phyloP scores from a whole-genome alignment of 2,113 vertebrate genomes.

The Eleginops maclovinus region DNA sequence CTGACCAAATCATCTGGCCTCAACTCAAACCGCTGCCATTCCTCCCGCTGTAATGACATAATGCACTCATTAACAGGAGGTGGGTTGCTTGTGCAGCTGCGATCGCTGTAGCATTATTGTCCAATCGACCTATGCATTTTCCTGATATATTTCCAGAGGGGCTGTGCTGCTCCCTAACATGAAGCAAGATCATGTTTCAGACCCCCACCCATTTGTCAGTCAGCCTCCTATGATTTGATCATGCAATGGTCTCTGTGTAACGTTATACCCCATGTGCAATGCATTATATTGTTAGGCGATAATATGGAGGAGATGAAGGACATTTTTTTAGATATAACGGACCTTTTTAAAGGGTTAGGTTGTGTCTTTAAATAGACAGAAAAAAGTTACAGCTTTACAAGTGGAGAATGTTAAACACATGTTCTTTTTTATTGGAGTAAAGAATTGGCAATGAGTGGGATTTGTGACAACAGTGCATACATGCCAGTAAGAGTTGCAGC shows the following conservation, averaged over 20 bases:
- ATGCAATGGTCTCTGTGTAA: constrained; percentile 71
- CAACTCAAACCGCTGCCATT: constrained; percentile 32
- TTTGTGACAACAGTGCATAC: not conserved
- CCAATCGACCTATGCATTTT: constrained; percentile 54
- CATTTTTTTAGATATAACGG: not conserved
- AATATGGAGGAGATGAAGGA: constrained; percentile 24
- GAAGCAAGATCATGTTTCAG: constrained; percentile 72
- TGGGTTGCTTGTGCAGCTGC: constrained; percentile 46
- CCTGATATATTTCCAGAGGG: constrained; percentile 48
- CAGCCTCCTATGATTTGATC: constrained; percentile 71
- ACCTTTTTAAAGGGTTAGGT: not conserved
- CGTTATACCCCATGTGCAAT: constrained; percentile 63
- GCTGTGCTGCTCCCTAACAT: constrained; percentile 47
- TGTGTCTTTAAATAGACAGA: not conserved
- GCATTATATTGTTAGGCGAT: constrained; percentile 52
- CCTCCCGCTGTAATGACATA: constrained; percentile 39
- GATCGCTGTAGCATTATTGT: constrained; percentile 49
- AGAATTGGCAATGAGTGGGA: constrained; percentile 1
- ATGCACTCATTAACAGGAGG: constrained; percentile 48
- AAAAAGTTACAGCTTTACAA: not conserved
- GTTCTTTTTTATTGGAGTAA: not conserved
- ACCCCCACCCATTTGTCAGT: constrained; percentile 56
- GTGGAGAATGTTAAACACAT: not conserved
- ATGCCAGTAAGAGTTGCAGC: not conserved
- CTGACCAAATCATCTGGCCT: constrained; percentile 43